Evolutionary conservation across 2,797 vertebrate species (phyloP), one percentile per base, ranked within the genome.

Genomic region (Toxotes lorentzi): DNA sequence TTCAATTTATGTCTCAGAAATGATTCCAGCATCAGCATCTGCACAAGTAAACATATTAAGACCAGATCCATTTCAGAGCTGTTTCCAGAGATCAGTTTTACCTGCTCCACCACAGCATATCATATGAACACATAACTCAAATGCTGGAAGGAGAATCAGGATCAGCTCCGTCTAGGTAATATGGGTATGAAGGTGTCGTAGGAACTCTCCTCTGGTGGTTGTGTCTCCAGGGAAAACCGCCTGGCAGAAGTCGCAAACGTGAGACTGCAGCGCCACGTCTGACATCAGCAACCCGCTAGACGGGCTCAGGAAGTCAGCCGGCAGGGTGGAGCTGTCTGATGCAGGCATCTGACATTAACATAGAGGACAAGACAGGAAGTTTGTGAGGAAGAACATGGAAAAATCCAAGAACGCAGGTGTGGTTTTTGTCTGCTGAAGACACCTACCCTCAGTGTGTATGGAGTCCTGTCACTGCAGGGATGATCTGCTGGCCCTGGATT

Each of bases 161-260:
- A 21, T 24, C 14, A 3, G 24, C 78, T 45, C 2, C 30, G 21
- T 59, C 58, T 93, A 96, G 48, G 78, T 87, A 72, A 94, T 74
- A 7, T 95, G 97, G 16, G 94, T 94, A 79, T 89, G 77, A 23
- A 95, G 68, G 41, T 96, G 96, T 53, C 89, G 93, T 7, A 96
- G 65, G 82, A 90, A 95, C 14, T 95, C 96, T 12, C 85, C 89
- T 27, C 81, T 89, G 50, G 95, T 96, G 9, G 90, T 92, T 0
- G 94, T 74, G 0, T 91, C 89, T 34, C 84, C 90, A 0, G 96
- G 96, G 74, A 95, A 96, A 43, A 95, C 74, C 0, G 95, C 95
- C 35, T 92, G 92, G 88, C 96, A 97, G 82, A 96, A 95, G 11
- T 96, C 95, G 16, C 96, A 96, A 61, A 94, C 76, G 0, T 93